A percentile compares a stretch with the other conserved stretches of the same genome.
These are phyloP conservation scores for Tyrophagus putrescentiae DNA, from an alignment of 1,140 invertebrate species.

Conservation along the genomic window DNA sequence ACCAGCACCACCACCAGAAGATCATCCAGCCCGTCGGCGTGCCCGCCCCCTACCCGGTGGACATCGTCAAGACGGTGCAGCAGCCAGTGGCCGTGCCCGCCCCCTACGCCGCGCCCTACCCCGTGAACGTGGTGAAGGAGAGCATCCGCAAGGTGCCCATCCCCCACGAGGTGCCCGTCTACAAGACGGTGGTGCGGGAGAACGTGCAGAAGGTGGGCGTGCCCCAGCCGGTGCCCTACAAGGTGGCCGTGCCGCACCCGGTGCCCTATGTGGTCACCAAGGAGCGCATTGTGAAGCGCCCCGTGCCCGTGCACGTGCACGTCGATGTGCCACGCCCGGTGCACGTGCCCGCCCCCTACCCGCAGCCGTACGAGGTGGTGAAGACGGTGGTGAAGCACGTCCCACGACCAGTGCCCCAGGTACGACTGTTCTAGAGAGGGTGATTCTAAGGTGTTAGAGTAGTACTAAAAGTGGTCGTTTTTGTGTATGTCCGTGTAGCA, in stretches of 20 bases:
- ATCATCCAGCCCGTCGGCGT: conserved; percentile 5
- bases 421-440: too few species aligned
- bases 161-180: background rate
- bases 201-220: conserved; percentile 6
- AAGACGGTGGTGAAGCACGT: conserved; percentile 8
- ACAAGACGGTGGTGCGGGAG: conserved; percentile 4
- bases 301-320: background rate
- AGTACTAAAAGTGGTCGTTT: background rate
- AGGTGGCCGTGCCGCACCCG: conserved; percentile 12
- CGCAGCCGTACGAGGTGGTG: conserved; percentile 13
- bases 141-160: background rate
- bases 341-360: background rate
- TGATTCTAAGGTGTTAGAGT: background rate
- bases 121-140: conserved; percentile 1
- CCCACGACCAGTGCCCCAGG: background rate
- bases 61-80: conserved; percentile 6
- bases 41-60: background rate
- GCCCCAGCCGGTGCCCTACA: conserved; percentile 1
- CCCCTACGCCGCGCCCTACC: background rate
- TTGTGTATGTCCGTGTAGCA: background rate
- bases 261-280: conserved; percentile 4
- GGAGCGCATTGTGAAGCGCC: background rate
- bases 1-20: conserved; percentile 2
- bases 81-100: background rate
- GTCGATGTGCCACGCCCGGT: conserved; percentile 4